Percentiles rank a stretch among this genome's conserved stretches.
These are phyloP conservation scores for Ailuropoda melanoleuca DNA, from an alignment of 2,113 vertebrate genomes.

Conservation along the genomic window DNA sequence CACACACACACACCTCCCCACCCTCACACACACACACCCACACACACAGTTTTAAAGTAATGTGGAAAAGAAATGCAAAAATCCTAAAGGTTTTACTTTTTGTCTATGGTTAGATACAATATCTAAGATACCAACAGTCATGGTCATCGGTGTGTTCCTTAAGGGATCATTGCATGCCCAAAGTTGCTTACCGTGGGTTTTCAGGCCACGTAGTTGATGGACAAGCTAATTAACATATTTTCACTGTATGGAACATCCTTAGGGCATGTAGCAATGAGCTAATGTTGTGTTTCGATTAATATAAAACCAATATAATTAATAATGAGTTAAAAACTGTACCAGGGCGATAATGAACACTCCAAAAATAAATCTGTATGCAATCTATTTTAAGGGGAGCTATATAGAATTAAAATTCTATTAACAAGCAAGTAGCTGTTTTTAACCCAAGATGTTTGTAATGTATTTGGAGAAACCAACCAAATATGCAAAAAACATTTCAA, in stretches of 20 bases:
- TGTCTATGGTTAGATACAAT: not conserved
- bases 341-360: not conserved
- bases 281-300: not conserved
- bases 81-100: not conserved
- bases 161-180: not conserved
- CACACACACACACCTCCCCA: not conserved
- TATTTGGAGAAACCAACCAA: not conserved
- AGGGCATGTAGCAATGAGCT: not conserved
- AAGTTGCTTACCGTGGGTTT: not conserved
- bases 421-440: not conserved
- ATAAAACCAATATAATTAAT: not conserved
- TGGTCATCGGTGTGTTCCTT: not conserved
- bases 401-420: not conserved
- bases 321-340: not conserved
- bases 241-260: not conserved
- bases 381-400: not conserved
- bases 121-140: not conserved
- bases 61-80: not conserved
- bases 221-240: constrained; percentile 3
- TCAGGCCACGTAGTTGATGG: not conserved
- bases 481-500: not conserved
- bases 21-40: not conserved
- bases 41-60: not conserved
- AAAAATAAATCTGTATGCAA: not conserved
- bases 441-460: not conserved